Conservation (phyloP, 2,888 invertebrate genomes). For the Epirrhoe tristata region DNA sequence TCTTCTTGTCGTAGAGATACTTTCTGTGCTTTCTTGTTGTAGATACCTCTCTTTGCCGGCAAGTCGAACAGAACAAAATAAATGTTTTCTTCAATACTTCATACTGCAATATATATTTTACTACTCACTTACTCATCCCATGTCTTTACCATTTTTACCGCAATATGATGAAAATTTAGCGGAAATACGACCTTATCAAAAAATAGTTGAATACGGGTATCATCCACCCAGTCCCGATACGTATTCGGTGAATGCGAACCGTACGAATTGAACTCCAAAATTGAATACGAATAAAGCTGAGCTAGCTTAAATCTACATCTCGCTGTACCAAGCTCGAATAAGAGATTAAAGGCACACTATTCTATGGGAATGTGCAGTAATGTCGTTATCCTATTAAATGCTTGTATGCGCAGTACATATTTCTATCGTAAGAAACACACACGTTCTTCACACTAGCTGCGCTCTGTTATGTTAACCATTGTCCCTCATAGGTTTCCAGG, state of each 20-base stretch:
- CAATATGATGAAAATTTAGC: slow-evolving; percentile 15
- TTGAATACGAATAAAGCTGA: slow-evolving; percentile 36
- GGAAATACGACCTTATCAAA: slow-evolving; percentile 14
- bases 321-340: slow-evolving; percentile 6
- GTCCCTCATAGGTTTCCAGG: too few relatives aligned
- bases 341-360: slow-evolving; percentile 14
- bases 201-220: slow-evolving; percentile 19
- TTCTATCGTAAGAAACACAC: not conserved
- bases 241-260: slow-evolving; percentile 23
- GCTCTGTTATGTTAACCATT: too few relatives aligned
- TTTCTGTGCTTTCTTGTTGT: too few relatives aligned
- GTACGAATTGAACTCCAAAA: slow-evolving; percentile 30
- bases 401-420: not conserved
- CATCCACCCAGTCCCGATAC: slow-evolving; percentile 16
- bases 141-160: not conserved
- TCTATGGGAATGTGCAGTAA: not conserved
- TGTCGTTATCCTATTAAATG: not conserved
- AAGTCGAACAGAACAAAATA: too few relatives aligned
- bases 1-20: too few relatives aligned
- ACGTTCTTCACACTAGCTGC: too few relatives aligned
- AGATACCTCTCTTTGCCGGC: too few relatives aligned
- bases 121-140: slow-evolving; percentile 3
- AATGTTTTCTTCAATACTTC: not conserved
- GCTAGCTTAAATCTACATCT: slow-evolving; percentile 27
- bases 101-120: not conserved